Evolutionary conservation across 1,140 invertebrate species (phyloP).

Genomic region (Listronotus oregonensis): DNA sequence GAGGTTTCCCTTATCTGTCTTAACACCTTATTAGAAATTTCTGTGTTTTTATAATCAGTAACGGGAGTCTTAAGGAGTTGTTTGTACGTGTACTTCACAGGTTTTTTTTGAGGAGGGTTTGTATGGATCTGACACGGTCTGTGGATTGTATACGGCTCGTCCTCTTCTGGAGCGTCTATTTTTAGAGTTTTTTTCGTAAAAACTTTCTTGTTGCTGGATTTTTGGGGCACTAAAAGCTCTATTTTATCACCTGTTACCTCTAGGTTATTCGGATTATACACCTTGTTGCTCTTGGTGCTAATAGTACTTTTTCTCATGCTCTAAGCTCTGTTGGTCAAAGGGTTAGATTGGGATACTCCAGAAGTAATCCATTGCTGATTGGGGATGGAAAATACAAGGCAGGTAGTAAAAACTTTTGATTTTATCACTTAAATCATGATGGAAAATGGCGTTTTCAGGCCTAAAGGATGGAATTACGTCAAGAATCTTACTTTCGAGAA

Average conservation of each 20-base stretch:
- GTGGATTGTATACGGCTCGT: conserved; percentile 4
- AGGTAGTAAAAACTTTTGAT: too few species aligned
- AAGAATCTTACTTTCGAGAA: too few species aligned
- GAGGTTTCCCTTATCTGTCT: conserved; percentile 45
- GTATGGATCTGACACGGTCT: conserved; percentile 10
- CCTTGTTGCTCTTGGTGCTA: conserved; percentile 19
- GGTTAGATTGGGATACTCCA: neutral
- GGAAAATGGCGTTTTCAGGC: too few species aligned
- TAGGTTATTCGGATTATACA: conserved; percentile 19
- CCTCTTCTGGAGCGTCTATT: conserved; percentile 5
- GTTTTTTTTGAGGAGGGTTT: conserved; percentile 1
- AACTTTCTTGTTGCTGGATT: neutral
- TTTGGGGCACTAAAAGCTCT: neutral
- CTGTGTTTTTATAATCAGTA: conserved; percentile 28
- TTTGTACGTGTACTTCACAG: conserved; percentile 3
- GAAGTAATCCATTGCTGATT: neutral
- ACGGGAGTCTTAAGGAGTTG: conserved; percentile 20
- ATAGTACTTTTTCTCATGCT: conserved; percentile 30
- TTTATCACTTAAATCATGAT: too few species aligned
- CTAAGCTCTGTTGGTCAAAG: neutral
- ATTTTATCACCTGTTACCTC: conserved; percentile 24
- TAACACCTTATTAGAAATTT: conserved; percentile 35
- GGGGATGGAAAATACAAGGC: too few species aligned
- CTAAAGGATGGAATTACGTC: too few species aligned
- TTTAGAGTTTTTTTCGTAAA: conserved; percentile 11